Evolutionary conservation across 2,797 vertebrate genomes (phyloP), one percentile per base, ranked within the genome.

Genomic region (Botia kubotai): DNA sequence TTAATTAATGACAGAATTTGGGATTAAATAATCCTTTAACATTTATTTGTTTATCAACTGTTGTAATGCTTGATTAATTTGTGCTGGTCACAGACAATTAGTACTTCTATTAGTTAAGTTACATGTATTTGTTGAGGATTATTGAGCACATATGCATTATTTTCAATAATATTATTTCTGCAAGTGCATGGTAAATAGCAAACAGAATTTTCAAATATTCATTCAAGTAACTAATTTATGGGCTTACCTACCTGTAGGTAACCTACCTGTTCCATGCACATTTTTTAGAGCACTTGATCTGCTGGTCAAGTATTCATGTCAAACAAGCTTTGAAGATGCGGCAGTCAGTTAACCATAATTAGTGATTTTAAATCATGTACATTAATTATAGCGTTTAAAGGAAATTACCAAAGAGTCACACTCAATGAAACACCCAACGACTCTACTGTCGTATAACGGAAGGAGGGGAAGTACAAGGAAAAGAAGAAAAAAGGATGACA

Each of bases 391-490:
- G 65, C 4, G 68, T 82, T 52, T 76, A 68, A 83, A 86, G 79
- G 29, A 78, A 81, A 85, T 85, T 33, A 88, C 5, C 55, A 83
- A 81, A 77, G 69, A 75, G 74, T 81, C 81, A 75, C 53, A 79
- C 58, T 29, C 23, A 26, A 26, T 26, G 60, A 75, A 57, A 83
- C 29, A 73, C 68, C 72, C 69, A 77, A 79, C 43, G 60, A 58
- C 62, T 63, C 58, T 55, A 14, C 74, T 73, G 66, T 19, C 72
- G 82, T 11, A 29, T 14, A 21, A 63, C 21, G 50, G 26, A 62
- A 67, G 26, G 57, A 67, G 52, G 76, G 70, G 10, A 48, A 4
- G 29, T 29, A 66, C 78, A 39, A 55, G 77, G 12, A 72, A 80
- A 63, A 62, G 43, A 48, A 68, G 4, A 8, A 39, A 53, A 58